Conservation (phyloP, 2,888 invertebrate species). For the Melieria omissa region DNA sequence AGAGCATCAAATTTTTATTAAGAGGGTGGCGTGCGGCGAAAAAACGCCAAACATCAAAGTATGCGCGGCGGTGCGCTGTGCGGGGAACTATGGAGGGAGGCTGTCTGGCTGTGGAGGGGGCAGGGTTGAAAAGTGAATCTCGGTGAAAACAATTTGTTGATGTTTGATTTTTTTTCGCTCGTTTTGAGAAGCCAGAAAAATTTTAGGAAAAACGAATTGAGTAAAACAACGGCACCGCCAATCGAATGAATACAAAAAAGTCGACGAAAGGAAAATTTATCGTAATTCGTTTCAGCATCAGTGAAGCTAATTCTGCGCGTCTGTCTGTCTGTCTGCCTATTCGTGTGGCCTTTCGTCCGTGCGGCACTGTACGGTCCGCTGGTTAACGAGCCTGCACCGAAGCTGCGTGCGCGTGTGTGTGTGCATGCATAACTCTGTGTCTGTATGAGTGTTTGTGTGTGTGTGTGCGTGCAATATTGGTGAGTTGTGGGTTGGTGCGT, state of each 20-base stretch:
- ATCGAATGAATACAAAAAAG: background rate
- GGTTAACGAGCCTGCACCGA: too few species aligned
- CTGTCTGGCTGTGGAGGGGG: background rate
- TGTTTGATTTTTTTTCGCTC: constrained; percentile 32
- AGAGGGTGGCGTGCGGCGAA: constrained; percentile 16
- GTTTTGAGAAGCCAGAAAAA: background rate
- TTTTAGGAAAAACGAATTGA: background rate
- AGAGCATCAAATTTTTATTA: constrained; percentile 29
- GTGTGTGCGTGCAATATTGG: too few species aligned
- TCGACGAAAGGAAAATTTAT: constrained; percentile 37
- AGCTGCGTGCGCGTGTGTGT: background rate
- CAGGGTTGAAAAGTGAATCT: constrained; percentile 12
- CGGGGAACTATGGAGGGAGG: background rate
- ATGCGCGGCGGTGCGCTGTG: background rate
- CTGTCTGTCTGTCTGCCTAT: too few species aligned
- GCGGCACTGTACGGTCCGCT: too few species aligned
- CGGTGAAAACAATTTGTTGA: constrained; percentile 41
- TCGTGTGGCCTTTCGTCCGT: too few species aligned
- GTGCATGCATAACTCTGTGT: background rate
- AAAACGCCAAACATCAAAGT: background rate
- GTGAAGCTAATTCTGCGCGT: constrained; percentile 40
- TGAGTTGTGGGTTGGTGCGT: too few species aligned
- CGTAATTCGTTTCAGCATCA: constrained; percentile 45
- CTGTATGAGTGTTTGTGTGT: background rate
- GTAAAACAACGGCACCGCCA: background rate